phyloP scores from a whole-genome alignment of 2,888 invertebrate genomes.

The Nephrotoma flavescens region DNA sequence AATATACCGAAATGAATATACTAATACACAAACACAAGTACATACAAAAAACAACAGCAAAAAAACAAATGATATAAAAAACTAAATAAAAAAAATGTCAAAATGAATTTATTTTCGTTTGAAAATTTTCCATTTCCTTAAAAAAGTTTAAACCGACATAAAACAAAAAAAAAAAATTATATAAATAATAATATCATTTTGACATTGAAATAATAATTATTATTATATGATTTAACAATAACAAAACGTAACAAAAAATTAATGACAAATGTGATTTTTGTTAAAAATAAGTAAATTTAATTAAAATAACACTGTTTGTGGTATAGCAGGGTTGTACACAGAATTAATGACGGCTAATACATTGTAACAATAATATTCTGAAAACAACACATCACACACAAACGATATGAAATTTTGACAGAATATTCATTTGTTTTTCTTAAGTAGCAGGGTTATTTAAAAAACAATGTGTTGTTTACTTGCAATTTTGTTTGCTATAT shows the following conservation, averaged over 20 bases:
- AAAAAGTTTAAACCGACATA: background rate
- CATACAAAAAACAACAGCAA: background rate
- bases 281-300: too few species aligned
- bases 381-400: background rate
- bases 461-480: too few species aligned
- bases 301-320: background rate
- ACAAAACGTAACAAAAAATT: background rate
- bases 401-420: too few species aligned
- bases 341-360: background rate
- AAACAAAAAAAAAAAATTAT: background rate
- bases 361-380: background rate
- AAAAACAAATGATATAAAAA: background rate
- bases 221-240: background rate
- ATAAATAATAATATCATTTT: background rate
- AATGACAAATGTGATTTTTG: background rate
- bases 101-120: background rate
- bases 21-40: background rate
- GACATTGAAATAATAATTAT: background rate
- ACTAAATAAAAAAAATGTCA: background rate
- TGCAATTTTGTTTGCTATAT: too few species aligned
- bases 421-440: too few species aligned
- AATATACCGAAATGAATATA: background rate
- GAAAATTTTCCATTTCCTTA: background rate
- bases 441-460: too few species aligned
- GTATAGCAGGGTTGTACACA: background rate